Evolutionary conservation across 2,113 vertebrate species (phyloP).

Genomic region (Centropristis striata): DNA sequence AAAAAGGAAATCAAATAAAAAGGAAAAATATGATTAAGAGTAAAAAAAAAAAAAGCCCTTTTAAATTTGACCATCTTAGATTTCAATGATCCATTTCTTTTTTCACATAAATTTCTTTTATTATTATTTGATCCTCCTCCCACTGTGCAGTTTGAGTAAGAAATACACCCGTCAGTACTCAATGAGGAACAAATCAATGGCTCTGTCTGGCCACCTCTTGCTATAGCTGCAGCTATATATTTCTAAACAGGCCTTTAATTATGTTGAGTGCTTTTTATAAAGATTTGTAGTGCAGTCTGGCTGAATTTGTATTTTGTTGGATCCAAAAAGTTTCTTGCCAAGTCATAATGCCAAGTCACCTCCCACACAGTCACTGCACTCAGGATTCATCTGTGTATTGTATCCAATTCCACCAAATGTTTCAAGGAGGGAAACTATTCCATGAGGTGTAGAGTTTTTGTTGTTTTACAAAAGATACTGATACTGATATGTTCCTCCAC

Average conservation of each 20-base stretch:
- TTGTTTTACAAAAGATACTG: background rate
- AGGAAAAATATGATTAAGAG: too few relatives aligned
- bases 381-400: background rate
- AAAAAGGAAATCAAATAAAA: too few relatives aligned
- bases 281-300: slow-evolving; percentile 34
- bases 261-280: slow-evolving; percentile 41
- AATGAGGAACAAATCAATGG: slow-evolving; percentile 17
- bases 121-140: background rate
- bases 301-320: slow-evolving; percentile 11
- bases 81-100: too few relatives aligned
- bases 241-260: slow-evolving; percentile 43
- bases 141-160: background rate
- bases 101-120: too few relatives aligned
- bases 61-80: too few relatives aligned
- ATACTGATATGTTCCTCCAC: slow-evolving; percentile 10
- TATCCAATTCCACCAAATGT: slow-evolving; percentile 9
- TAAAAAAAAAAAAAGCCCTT: too few relatives aligned
- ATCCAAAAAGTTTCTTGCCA: slow-evolving; percentile 24
- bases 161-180: background rate
- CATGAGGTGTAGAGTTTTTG: background rate
- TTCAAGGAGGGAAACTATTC: background rate
- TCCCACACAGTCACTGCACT: slow-evolving; percentile 24
- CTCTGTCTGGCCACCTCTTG: background rate
- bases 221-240: slow-evolving; percentile 11
- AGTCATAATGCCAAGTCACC: slow-evolving; percentile 17